Conservation (phyloP, 2,797 vertebrate genomes). For the Adelosebastes latens region DNA sequence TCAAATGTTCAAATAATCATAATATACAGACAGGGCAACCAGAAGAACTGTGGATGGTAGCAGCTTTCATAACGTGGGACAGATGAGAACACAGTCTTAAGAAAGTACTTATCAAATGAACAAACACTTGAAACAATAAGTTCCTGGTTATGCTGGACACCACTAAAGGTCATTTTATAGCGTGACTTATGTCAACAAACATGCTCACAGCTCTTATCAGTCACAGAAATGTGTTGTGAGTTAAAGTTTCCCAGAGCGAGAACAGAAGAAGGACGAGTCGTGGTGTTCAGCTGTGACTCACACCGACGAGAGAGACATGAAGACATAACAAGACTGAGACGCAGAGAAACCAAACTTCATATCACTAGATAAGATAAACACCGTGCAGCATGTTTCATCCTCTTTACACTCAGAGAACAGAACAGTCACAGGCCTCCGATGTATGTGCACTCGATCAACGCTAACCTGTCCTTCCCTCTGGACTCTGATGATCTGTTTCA, state of each 20-base stretch:
- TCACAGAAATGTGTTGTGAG: background rate
- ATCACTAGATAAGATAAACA: conserved; percentile 47
- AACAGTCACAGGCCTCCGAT: conserved; percentile 1
- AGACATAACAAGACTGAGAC: conserved; percentile 30
- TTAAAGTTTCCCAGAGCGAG: background rate
- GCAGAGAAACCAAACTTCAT: background rate
- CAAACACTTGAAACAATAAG: background rate
- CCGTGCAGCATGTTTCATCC: background rate
- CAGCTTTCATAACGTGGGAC: background rate
- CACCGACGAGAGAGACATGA: background rate
- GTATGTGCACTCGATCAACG: background rate
- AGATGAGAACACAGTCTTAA: background rate
- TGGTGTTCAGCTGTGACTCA: conserved; percentile 3
- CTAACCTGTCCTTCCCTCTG: background rate
- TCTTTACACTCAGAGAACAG: conserved; percentile 4
- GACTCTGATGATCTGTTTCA: conserved; percentile 28
- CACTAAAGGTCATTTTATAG: background rate
- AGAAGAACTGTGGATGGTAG: too few relatives aligned
- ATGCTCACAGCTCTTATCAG: background rate
- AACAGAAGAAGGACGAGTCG: background rate
- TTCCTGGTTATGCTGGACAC: background rate
- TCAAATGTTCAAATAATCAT: too few relatives aligned
- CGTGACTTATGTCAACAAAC: background rate
- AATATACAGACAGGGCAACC: too few relatives aligned
- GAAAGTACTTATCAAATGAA: background rate